Conservation (phyloP, 2,888 invertebrate genomes). For the Steinernema hermaphroditum region DNA sequence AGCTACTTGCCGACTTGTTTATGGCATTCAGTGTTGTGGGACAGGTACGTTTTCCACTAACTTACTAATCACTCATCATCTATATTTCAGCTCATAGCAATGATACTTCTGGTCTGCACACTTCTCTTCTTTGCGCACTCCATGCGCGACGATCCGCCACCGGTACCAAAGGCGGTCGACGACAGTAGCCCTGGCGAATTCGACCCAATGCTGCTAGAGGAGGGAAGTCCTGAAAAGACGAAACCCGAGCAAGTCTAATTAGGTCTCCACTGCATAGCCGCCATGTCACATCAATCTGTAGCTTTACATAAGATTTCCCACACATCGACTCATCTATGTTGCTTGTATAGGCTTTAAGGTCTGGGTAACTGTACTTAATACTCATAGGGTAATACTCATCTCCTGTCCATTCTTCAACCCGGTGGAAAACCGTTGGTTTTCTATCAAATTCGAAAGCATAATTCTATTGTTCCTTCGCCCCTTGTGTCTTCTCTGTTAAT, state of each 20-base stretch:
- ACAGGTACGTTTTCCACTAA: conserved; percentile 68
- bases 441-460: too few species aligned
- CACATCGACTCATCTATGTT: too few species aligned
- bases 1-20: conserved; percentile 69
- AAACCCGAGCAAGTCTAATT: neutral
- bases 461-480: too few species aligned
- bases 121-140: conserved; percentile 54
- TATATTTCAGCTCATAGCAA: conserved; percentile 50
- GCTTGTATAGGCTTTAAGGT: too few species aligned
- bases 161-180: conserved; percentile 33
- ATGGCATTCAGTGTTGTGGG: conserved; percentile 76
- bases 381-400: too few species aligned
- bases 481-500: too few species aligned
- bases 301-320: neutral
- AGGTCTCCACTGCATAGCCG: neutral
- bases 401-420: too few species aligned
- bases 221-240: neutral
- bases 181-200: neutral
- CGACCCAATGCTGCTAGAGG: conserved; percentile 3
- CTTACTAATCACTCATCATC: neutral
- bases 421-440: too few species aligned
- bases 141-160: conserved; percentile 51
- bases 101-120: conserved; percentile 58
- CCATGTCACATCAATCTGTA: conserved; percentile 22
- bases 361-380: too few species aligned